Percentiles rank a stretch among this genome's conserved stretches.
Evolutionary conservation across 2,113 vertebrate genomes (phyloP).

Genomic region (Verasper variegatus): DNA sequence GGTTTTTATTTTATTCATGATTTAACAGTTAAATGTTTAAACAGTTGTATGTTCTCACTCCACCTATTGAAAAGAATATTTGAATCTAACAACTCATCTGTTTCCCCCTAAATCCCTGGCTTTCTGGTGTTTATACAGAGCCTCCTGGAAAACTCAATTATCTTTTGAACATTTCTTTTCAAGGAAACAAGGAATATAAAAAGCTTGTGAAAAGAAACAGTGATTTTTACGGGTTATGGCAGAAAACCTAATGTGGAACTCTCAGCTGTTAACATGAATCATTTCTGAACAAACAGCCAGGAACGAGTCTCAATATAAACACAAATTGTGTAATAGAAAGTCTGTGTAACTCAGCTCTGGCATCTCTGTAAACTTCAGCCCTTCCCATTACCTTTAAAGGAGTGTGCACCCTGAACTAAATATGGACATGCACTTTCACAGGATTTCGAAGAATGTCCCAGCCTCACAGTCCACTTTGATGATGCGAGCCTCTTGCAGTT

Average conservation of each 20-base stretch:
- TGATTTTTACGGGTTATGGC: too few species aligned
- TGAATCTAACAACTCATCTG: too few species aligned
- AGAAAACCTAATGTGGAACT: background rate
- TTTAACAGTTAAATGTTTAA: too few species aligned
- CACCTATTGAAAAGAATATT: too few species aligned
- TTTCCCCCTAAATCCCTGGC: too few species aligned
- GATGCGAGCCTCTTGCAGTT: conserved; percentile 75
- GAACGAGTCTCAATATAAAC: conserved; percentile 40
- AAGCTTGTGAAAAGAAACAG: too few species aligned
- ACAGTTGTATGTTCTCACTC: too few species aligned
- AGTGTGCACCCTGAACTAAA: conserved; percentile 93
- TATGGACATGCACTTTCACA: conserved; percentile 94
- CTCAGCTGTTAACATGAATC: background rate
- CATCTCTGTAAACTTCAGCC: conserved; percentile 82
- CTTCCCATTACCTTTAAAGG: conserved; percentile 96
- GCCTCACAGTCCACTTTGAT: conserved; percentile 87
- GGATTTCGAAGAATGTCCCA: conserved; percentile 97
- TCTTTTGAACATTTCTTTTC: too few species aligned
- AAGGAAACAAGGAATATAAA: too few species aligned
- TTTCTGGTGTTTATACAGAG: too few species aligned
- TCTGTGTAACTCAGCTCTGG: conserved; percentile 79
- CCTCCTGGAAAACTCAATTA: too few species aligned
- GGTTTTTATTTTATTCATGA: too few species aligned
- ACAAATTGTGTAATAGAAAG: conserved; percentile 68
- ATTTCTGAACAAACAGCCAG: conserved; percentile 19